These are phyloP conservation scores for Athene cunicularia DNA, from an alignment of 2,113 vertebrate genomes.

Conservation along the genomic window DNA sequence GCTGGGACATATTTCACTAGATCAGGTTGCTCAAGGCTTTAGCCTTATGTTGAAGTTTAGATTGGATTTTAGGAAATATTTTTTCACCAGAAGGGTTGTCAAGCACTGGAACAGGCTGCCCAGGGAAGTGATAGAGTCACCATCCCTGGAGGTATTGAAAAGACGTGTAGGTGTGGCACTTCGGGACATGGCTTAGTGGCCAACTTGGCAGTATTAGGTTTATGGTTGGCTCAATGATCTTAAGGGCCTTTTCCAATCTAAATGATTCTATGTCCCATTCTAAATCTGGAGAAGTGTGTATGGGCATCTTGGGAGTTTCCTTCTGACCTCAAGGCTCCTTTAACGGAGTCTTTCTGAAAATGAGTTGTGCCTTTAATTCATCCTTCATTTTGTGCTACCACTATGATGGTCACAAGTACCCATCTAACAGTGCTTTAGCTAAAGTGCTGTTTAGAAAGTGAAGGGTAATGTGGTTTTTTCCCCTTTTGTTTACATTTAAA, in stretches of 20 bases:
- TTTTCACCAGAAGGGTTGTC: neutral
- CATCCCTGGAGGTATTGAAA: neutral
- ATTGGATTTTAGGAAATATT: neutral
- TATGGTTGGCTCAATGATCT: too few relatives aligned
- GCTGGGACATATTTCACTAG: neutral
- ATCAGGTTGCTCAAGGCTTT: neutral
- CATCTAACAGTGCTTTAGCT: neutral
- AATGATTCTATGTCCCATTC: neutral
- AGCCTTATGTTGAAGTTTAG: neutral
- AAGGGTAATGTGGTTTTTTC: neutral
- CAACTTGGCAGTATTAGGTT: too few relatives aligned
- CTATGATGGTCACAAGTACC: neutral
- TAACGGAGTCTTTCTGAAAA: neutral
- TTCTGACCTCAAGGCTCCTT: neutral
- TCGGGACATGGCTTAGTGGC: too few relatives aligned
- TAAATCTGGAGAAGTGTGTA: neutral
- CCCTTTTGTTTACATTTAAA: neutral
- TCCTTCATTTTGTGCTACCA: neutral
- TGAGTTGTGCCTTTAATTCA: neutral
- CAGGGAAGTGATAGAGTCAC: neutral
- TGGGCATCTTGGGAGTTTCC: neutral
- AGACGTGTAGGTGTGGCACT: neutral
- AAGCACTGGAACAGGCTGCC: neutral
- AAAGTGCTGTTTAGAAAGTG: neutral
- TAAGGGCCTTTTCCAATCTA: too few relatives aligned